These are phyloP conservation scores for Todiramphus chloris DNA, from an alignment of 2,113 vertebrate genomes.

Conservation along the genomic window DNA sequence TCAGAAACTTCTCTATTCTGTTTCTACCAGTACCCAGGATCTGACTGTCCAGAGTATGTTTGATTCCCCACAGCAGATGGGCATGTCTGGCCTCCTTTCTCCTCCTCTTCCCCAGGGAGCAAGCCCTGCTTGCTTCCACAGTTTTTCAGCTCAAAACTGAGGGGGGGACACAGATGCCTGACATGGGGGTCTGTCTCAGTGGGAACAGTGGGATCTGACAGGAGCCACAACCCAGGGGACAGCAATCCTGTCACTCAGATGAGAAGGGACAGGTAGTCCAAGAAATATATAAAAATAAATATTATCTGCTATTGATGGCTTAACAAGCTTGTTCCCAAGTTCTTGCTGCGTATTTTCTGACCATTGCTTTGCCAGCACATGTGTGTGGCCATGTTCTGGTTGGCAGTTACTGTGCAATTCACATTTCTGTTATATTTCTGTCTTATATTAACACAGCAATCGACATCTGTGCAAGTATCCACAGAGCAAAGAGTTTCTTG, in stretches of 20 bases:
- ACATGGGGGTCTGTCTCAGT: neutral
- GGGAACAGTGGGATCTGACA: neutral
- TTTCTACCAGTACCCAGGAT: neutral
- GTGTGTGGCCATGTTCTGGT: neutral
- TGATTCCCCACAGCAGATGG: neutral
- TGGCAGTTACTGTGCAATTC: neutral
- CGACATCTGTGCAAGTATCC: neutral
- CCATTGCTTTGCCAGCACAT: neutral
- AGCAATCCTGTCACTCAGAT: neutral
- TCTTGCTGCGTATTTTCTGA: neutral
- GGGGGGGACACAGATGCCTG: neutral
- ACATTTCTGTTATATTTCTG: neutral
- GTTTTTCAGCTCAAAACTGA: neutral
- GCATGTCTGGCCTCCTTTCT: neutral
- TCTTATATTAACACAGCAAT: neutral
- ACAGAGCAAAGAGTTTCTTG: neutral
- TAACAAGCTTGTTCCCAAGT: neutral
- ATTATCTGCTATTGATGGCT: neutral
- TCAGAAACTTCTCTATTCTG: neutral
- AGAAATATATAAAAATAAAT: neutral
- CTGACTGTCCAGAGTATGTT: neutral
- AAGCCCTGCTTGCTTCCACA: neutral
- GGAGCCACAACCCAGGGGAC: neutral
- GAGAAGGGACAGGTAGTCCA: neutral
- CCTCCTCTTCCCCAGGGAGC: neutral